Conservation (phyloP, 2,888 invertebrate genomes). For the Drosophila pseudotalamancana region DNA sequence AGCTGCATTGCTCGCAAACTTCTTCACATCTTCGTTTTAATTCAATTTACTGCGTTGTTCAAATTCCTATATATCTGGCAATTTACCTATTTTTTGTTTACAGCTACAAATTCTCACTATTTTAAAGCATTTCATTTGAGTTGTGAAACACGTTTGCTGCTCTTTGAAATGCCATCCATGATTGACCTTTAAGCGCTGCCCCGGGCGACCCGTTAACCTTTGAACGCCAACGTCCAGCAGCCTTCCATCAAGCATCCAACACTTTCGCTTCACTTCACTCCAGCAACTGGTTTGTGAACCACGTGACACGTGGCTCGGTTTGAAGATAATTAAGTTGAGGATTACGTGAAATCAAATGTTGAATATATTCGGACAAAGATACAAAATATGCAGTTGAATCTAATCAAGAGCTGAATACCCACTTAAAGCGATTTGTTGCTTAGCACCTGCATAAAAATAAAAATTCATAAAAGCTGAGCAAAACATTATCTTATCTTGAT, state of each 20-base stretch:
- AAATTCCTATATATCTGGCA: neutral
- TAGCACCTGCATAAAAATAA: too few relatives aligned
- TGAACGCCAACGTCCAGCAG: neutral
- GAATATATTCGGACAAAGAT: too few relatives aligned
- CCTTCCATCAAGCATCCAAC: constrained; percentile 8
- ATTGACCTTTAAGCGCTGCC: neutral
- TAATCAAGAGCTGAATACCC: neutral
- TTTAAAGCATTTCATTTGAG: neutral
- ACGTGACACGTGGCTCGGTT: constrained; percentile 34
- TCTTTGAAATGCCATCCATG: constrained; percentile 12
- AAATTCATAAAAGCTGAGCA: too few relatives aligned
- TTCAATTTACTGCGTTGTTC: neutral
- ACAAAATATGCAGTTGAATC: neutral
- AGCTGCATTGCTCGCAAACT: constrained; percentile 21
- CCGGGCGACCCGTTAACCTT: neutral
- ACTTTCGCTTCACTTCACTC: constrained; percentile 16
- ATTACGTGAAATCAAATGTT: constrained; percentile 2
- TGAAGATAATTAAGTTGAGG: constrained; percentile 8
- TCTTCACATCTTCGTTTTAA: neutral
- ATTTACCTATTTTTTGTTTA: too few relatives aligned
- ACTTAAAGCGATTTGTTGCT: too few relatives aligned
- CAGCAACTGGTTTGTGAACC: constrained; percentile 1
- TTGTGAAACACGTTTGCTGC: neutral
- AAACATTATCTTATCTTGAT: too few relatives aligned
- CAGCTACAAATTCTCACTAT: neutral